phyloP scores from a whole-genome alignment of 2,888 invertebrate species.

The Galerucella nymphaeae region DNA sequence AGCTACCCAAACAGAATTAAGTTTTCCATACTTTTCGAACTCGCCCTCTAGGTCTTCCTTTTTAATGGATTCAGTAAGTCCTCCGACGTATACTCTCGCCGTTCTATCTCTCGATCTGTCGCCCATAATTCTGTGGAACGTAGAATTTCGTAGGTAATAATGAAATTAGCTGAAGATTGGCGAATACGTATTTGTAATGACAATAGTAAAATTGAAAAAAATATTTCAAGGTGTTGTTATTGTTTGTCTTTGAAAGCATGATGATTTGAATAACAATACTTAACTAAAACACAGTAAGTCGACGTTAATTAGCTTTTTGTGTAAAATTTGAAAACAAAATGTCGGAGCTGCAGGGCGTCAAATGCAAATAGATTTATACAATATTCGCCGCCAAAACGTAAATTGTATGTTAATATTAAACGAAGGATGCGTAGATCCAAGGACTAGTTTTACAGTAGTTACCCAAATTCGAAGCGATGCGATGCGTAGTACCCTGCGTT shows the following conservation, averaged over 20 bases:
- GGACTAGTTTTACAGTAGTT: constrained; percentile 64
- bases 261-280: constrained; percentile 52
- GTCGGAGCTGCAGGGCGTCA: constrained; percentile 60
- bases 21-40: constrained; percentile 91
- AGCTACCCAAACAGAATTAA: constrained; percentile 93
- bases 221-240: constrained; percentile 48
- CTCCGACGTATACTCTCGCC: constrained; percentile 91
- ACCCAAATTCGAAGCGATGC: constrained; percentile 63
- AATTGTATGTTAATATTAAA: constrained; percentile 58
- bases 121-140: constrained; percentile 63
- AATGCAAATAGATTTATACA: constrained; percentile 53
- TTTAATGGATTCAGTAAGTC: constrained; percentile 87
- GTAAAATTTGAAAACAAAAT: constrained; percentile 57
- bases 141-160: constrained; percentile 59
- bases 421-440: constrained; percentile 63
- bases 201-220: constrained; percentile 50
- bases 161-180: constrained; percentile 59
- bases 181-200: constrained; percentile 61
- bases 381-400: constrained; percentile 65
- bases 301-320: constrained; percentile 32
- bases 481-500: constrained; percentile 39
- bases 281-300: constrained; percentile 46
- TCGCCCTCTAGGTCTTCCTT: constrained; percentile 92
- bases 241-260: constrained; percentile 49
- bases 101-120: constrained; percentile 62